Evolutionary conservation across 2,113 vertebrate species (phyloP), one percentile per base, ranked within the genome.

Genomic region (Coryphaenoides rupestris): DNA sequence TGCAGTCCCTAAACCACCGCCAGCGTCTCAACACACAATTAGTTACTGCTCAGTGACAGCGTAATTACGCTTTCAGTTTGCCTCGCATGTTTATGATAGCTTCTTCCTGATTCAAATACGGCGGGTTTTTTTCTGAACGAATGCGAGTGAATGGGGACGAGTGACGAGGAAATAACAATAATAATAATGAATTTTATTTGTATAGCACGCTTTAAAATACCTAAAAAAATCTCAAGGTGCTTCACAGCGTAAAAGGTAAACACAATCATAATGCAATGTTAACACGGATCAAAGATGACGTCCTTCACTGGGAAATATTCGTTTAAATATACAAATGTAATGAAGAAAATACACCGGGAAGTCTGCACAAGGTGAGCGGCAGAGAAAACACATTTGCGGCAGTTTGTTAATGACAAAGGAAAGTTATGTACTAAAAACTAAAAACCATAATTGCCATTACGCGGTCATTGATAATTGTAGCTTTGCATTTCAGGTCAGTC

Each of bases 391-490:
- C 71, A 58, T 66, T 60, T 70, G 45, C 13, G 33, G 33, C 9
- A 12, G 33, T 40, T 57, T 57, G n/a, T 57, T 23, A 23, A 64
- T 47, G 58, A 56, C 15, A 58, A 69, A 72, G 16, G 50, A 74
- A 77, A 70, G 65, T 70, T 5, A 15, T 6, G n/a, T n/a, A n/a
- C n/a, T n/a, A n/a, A n/a, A 28, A 54, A 52, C 10, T 6, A 3
- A 56, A 17, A 40, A 3, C 0, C 13, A 62, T 49, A 66, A 63
- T 55, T 65, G 69, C 71, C 49, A 68, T 75, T 62, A 62, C 2
- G 2, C 21, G 58, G 26, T 65, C 63, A 23, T 54, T 55, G 45
- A 22, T 78, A 73, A 70, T 73, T 70, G 65, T 9, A 19, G 65
- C 22, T 55, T n/a, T 71, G 65, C 9, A 33, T 57, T 46, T 52